These are phyloP conservation scores for Rhagonycha fulva DNA, from an alignment of 2,888 invertebrate genomes.

Conservation along the genomic window DNA sequence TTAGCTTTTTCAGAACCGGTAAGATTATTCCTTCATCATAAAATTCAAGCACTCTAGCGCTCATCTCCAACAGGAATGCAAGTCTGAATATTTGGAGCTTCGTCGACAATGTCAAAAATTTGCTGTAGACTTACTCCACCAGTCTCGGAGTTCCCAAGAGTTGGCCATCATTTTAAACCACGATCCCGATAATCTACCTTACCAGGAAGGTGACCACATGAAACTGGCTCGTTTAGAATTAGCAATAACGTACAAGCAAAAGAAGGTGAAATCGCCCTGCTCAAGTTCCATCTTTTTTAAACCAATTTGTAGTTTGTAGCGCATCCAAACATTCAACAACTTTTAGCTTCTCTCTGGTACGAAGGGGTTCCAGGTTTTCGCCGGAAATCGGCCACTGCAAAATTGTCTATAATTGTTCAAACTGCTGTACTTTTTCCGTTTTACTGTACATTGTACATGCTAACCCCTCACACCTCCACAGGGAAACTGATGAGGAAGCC, in stretches of 20 bases:
- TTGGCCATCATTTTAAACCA: slow-evolving; percentile 92
- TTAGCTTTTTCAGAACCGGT: slow-evolving; percentile 87
- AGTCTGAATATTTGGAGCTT: slow-evolving; percentile 85
- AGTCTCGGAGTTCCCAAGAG: slow-evolving; percentile 90
- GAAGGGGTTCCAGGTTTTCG: slow-evolving; percentile 94
- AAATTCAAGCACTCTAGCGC: not conserved
- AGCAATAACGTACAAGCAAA: slow-evolving; percentile 93
- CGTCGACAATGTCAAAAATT: slow-evolving; percentile 87
- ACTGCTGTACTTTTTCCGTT: slow-evolving; percentile 86
- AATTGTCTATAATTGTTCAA: slow-evolving; percentile 67
- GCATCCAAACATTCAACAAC: slow-evolving; percentile 94
- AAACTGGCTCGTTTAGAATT: slow-evolving; percentile 83
- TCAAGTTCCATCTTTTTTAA: slow-evolving; percentile 7
- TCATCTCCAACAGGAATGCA: slow-evolving; percentile 69
- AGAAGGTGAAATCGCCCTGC: slow-evolving; percentile 68
- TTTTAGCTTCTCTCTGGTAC: slow-evolving; percentile 91
- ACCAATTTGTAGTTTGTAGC: slow-evolving; percentile 78
- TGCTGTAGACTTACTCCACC: slow-evolving; percentile 88
- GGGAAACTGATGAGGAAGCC: slow-evolving; percentile 90
- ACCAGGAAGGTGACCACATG: slow-evolving; percentile 82
- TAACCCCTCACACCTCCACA: slow-evolving; percentile 78
- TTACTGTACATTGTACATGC: slow-evolving; percentile 83
- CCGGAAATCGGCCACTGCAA: slow-evolving; percentile 74
- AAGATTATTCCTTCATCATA: slow-evolving; percentile 21
- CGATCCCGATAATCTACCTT: slow-evolving; percentile 74